Evolutionary conservation across 2,113 vertebrate species (phyloP).

Genomic region (Vulpes ferrilata): DNA sequence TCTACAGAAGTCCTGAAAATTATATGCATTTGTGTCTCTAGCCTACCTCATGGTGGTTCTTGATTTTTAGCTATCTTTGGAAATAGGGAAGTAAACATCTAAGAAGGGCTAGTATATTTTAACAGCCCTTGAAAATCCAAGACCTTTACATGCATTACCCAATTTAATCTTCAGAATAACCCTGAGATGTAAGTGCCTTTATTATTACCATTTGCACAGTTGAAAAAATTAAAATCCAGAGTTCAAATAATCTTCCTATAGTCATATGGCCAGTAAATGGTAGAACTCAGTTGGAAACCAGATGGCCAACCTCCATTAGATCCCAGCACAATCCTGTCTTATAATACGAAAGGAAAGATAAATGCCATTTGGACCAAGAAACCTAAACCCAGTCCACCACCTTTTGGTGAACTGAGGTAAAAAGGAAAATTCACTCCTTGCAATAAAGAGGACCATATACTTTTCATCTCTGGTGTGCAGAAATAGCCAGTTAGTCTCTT

Average conservation of each 20-base stretch:
- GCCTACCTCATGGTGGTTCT: neutral
- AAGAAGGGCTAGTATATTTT: neutral
- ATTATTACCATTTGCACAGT: neutral
- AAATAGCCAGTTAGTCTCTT: neutral
- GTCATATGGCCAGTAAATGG: neutral
- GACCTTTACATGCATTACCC: neutral
- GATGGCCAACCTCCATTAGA: neutral
- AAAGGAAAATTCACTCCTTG: neutral
- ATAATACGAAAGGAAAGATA: neutral
- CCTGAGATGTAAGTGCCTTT: neutral
- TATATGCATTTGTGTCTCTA: neutral
- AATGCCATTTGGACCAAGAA: neutral
- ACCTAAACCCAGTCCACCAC: neutral
- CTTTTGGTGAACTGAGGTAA: neutral
- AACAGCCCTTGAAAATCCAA: neutral
- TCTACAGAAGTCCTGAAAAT: neutral
- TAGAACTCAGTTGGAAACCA: neutral
- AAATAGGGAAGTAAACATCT: neutral
- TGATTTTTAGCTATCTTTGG: neutral
- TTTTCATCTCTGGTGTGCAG: neutral
- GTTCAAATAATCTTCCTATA: neutral
- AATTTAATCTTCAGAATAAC: neutral
- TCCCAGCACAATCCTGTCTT: neutral
- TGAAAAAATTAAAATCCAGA: neutral
- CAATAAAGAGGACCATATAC: neutral